Evolutionary conservation across 2,113 vertebrate species (phyloP), one percentile per base, ranked within the genome.

Genomic region (Amazona guildingii): DNA sequence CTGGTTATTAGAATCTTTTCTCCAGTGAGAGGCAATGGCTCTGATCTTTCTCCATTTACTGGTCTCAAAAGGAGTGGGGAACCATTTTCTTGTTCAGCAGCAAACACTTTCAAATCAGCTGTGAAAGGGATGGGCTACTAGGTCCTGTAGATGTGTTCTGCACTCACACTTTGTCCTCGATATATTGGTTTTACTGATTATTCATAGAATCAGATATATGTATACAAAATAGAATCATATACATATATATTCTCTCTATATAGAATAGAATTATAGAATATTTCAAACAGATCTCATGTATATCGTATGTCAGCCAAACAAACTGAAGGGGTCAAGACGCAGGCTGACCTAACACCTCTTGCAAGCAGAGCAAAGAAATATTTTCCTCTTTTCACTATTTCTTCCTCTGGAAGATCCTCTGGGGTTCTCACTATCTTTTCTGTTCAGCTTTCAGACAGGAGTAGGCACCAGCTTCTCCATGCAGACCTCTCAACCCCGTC

Each of bases 401-500:
- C 21, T 76, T 74, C 11, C 68, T 76, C 68, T 88, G 61, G 20
- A 88, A 83, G 7, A 72, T 51, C 72, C 88, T 67, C 72, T 63
- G 33, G 61, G 5, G 2, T 19, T 77, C 61, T 77, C 63, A 57
- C 37, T 90, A 3, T n/a, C 75, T 80, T 76, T 67, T 59, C 35
- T 21, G 7, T 46, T 76, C 62, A 82, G 66, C 52, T 79, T 82
- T 83, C 35, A 87, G 43, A 35, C 31, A 11, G 7, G 20, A 67
- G 19, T 1, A 52, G 18, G 29, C 62, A 91, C 27, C 27, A 55
- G 41, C 43, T 64, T 9, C 2, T 3, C 57, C 62, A 27, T 33
- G 20, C n/a, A 67, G 51, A 48, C 16, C 81, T 12, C 9, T 68
- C 35, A 81, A 0, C 6, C 5, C 33, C 1, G 0, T 24, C 55